phyloP scores from a whole-genome alignment of 2,888 invertebrate species.

The Lasioglossum vierecki region DNA sequence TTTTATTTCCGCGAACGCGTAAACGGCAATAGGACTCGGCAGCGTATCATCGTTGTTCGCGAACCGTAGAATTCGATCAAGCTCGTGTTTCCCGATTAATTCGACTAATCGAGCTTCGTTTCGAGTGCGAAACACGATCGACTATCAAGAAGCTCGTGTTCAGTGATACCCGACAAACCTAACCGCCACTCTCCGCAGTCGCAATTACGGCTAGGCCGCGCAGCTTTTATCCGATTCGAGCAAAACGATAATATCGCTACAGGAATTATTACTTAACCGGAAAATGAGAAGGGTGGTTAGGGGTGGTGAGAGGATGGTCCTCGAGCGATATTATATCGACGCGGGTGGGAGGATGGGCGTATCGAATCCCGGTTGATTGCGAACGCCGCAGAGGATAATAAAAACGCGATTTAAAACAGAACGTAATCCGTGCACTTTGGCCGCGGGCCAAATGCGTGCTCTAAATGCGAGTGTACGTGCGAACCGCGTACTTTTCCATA shows the following conservation, averaged over 20 bases:
- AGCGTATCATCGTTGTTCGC: neutral
- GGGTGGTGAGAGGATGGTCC: neutral
- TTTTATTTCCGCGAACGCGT: neutral
- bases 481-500: constrained; percentile 42
- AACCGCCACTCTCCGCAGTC: neutral
- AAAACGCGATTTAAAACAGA: constrained; percentile 48
- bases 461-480: constrained; percentile 48
- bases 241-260: neutral
- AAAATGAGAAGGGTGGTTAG: neutral
- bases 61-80: neutral
- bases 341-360: neutral
- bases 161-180: neutral
- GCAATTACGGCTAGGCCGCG: neutral
- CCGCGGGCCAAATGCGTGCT: constrained; percentile 40
- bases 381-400: constrained; percentile 19
- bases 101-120: neutral
- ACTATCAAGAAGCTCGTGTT: constrained; percentile 4
- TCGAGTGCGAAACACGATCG: neutral
- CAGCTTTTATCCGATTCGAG: neutral
- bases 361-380: constrained; percentile 18
- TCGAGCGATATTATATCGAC: neutral
- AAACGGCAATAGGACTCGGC: neutral
- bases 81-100: neutral
- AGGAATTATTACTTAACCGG: neutral
- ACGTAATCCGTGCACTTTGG: constrained; percentile 58